phyloP scores from a whole-genome alignment of 1,140 invertebrate species.

The Bactericera cockerelli region DNA sequence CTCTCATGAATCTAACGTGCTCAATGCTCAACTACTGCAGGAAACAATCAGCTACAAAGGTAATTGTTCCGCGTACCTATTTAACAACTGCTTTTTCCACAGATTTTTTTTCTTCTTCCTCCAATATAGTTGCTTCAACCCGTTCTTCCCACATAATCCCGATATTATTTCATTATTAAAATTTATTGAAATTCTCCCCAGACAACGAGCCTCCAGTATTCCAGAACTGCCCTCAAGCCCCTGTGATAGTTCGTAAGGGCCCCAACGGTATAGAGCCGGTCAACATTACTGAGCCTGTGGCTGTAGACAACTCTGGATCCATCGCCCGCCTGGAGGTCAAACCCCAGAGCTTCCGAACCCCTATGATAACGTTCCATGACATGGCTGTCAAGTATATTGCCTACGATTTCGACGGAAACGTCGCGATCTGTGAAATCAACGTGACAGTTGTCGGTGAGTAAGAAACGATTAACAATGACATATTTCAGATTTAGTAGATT shows the following conservation, averaged over 20 bases:
- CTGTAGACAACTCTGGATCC: slow-evolving; percentile 84
- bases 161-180: no score
- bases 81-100: no score
- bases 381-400: slow-evolving; percentile 89
- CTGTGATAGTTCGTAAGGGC: slow-evolving; percentile 76
- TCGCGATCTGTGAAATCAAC: slow-evolving; percentile 91
- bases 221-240: slow-evolving; percentile 85
- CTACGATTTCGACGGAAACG: slow-evolving; percentile 92
- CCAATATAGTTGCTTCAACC: neutral
- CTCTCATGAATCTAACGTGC: no score
- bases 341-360: slow-evolving; percentile 78
- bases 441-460: slow-evolving; percentile 64
- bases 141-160: no score
- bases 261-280: slow-evolving; percentile 71
- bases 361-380: slow-evolving; percentile 74
- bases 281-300: slow-evolving; percentile 82
- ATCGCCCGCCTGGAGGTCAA: slow-evolving; percentile 83
- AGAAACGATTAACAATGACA: no score
- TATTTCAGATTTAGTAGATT: no score
- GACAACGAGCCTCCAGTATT: slow-evolving; percentile 93
- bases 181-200: no score
- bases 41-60: no score
- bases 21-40: no score
- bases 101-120: slow-evolving; percentile 13
- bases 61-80: no score